Base-by-base conservation (phyloP, 2,113 vertebrate species). In the Gasterosteus nipponicus region DNA sequence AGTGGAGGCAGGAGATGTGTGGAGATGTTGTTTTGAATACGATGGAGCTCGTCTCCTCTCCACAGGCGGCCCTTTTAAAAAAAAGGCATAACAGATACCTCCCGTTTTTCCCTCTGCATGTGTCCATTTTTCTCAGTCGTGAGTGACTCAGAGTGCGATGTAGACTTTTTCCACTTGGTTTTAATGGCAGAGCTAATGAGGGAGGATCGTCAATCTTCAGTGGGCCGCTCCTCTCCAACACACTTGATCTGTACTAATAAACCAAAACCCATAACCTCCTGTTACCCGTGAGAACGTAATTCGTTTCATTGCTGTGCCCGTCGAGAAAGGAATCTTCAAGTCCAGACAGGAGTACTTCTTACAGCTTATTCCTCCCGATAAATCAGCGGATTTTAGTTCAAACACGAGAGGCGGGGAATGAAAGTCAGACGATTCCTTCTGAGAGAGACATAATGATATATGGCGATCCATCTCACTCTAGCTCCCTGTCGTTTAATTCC, bases 21-120 rank as follows among this genome's bases (percentile, higher is more conserved):
- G 46, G 39, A 69, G 42, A 69, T 47, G 39, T 42, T 49, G 22
- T 61, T 69, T 59, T 69, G 53, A 78, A 44, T 16, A 69, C 58
- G 1, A 59, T 31, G 7, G 56, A 12, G 19, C 58, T 61, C 39
- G 14, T 56, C 44, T 63, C 38, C 33, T 33, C 33, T 58, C 51
- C 71, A 10, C 86, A 99, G 98, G 97, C 97, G 47, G 29, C 16
- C 54, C 46, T 10, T 65, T 64, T n/a, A 1, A 8, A 19, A 19
- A 16, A 6, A 19, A 26, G 22, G 22, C 22, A 26, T 26, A 26
- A 47, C 3, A 47, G 15, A 6, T 47, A 16, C 31, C 47, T 64
- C 33, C 39, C 59, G 16, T 60, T n/a, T 78, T 2, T 41, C 16
- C 41, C 3, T 51, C 12, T 65, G 12, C 7, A 12, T 60, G 3